phyloP scores from a whole-genome alignment of 1,140 invertebrate genomes.

The Diorhabda sublineata region DNA sequence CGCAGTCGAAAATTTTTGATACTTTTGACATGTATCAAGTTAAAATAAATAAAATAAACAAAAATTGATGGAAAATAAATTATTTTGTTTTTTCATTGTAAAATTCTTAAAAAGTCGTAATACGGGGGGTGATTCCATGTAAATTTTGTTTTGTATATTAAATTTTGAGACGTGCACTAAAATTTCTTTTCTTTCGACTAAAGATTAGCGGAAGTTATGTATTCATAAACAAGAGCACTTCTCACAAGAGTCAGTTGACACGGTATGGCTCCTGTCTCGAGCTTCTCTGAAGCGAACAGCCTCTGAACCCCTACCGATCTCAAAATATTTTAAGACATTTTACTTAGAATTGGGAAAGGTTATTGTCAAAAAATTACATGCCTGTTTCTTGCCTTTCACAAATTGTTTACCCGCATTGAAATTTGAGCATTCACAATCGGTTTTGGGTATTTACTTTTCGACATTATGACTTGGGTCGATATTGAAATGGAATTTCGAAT shows the following conservation, averaged over 20 bases:
- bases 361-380: constrained; percentile 2
- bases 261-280: not conserved
- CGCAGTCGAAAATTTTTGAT: too few species aligned
- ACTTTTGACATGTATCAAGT: too few species aligned
- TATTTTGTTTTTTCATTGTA: too few species aligned
- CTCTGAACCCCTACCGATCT: constrained; percentile 1
- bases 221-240: not conserved
- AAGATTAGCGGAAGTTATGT: not conserved
- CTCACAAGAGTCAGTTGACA: not conserved
- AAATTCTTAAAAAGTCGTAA: too few species aligned
- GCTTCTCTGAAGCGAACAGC: not conserved
- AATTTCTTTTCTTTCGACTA: too few species aligned
- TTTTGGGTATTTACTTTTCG: not conserved
- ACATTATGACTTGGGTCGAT: not conserved
- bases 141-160: too few species aligned
- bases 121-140: too few species aligned
- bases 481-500: not conserved
- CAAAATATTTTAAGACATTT: constrained; percentile 1
- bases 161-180: too few species aligned
- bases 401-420: not conserved
- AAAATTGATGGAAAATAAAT: too few species aligned
- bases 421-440: not conserved
- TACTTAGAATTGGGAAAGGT: not conserved
- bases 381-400: not conserved
- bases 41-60: too few species aligned